These are phyloP conservation scores for Drosophila tripunctata DNA, from an alignment of 2,888 invertebrate genomes.

Conservation along the genomic window DNA sequence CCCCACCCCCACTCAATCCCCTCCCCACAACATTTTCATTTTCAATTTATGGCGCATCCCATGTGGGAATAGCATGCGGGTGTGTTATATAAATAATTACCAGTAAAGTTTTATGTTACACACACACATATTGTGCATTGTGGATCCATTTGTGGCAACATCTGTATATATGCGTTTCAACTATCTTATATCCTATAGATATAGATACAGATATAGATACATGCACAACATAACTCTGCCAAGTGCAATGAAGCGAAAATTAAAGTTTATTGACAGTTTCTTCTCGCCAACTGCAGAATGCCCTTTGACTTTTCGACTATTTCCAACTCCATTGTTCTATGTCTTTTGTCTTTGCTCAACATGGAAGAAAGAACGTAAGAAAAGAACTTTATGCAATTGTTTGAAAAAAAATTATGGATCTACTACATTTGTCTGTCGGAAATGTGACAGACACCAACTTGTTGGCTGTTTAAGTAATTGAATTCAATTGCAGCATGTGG, in stretches of 20 bases:
- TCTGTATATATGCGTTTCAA: not conserved
- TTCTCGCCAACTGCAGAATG: constrained; percentile 39
- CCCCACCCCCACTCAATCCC: not conserved
- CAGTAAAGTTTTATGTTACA: constrained; percentile 72
- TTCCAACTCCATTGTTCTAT: constrained; percentile 35
- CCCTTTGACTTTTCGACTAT: constrained; percentile 60
- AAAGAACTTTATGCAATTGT: not conserved
- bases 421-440: constrained; percentile 49
- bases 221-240: constrained; percentile 26
- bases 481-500: constrained; percentile 54
- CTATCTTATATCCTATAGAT: constrained; percentile 20
- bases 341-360: constrained; percentile 44
- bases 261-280: constrained; percentile 75
- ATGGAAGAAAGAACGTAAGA: not conserved
- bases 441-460: constrained; percentile 49
- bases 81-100: constrained; percentile 74
- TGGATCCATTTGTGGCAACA: constrained; percentile 28
- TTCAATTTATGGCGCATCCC: constrained; percentile 69
- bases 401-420: constrained; percentile 14
- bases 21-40: constrained; percentile 12
- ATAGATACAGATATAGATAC: constrained; percentile 5
- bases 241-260: constrained; percentile 72
- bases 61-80: constrained; percentile 71
- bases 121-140: constrained; percentile 47
- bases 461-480: constrained; percentile 63